phyloP scores from a whole-genome alignment of 2,113 vertebrate genomes.

The Coregonus clupeaformis region DNA sequence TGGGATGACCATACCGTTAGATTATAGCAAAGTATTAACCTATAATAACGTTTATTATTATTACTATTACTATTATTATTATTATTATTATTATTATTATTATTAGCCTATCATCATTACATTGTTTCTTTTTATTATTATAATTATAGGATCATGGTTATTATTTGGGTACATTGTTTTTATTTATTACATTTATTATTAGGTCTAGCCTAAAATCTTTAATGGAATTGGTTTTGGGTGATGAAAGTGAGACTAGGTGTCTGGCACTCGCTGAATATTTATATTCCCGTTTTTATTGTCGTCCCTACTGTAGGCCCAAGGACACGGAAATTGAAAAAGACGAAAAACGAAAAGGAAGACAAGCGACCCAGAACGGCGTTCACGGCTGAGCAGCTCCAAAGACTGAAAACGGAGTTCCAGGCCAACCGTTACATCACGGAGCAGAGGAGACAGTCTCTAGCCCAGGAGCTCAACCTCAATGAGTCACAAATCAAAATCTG shows the following conservation, averaged over 20 bases:
- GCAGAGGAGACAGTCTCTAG: constrained; percentile 81
- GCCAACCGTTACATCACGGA: constrained; percentile 85
- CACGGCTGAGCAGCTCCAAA: constrained; percentile 86
- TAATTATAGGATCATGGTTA: background rate
- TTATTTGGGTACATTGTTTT: background rate
- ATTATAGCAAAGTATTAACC: too few relatives aligned
- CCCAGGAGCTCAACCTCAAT: constrained; percentile 83
- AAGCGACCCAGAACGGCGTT: constrained; percentile 86
- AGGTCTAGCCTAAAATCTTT: background rate
- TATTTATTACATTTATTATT: background rate
- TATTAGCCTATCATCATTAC: background rate
- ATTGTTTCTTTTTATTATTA: background rate
- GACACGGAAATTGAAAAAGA: constrained; percentile 91
- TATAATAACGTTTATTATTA: background rate
- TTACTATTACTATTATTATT: background rate
- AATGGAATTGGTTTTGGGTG: background rate
- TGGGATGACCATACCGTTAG: too few relatives aligned
- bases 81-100: background rate
- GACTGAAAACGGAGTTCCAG: constrained; percentile 84
- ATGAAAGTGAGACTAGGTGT: background rate
- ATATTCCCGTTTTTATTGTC: constrained; percentile 57
- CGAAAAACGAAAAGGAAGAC: constrained; percentile 83
- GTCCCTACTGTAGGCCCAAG: constrained; percentile 83
- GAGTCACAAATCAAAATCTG: constrained; percentile 89
- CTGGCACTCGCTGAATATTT: constrained; percentile 54